Conservation (phyloP, 2,797 vertebrate genomes). For the Corythornis leucogaster region DNA sequence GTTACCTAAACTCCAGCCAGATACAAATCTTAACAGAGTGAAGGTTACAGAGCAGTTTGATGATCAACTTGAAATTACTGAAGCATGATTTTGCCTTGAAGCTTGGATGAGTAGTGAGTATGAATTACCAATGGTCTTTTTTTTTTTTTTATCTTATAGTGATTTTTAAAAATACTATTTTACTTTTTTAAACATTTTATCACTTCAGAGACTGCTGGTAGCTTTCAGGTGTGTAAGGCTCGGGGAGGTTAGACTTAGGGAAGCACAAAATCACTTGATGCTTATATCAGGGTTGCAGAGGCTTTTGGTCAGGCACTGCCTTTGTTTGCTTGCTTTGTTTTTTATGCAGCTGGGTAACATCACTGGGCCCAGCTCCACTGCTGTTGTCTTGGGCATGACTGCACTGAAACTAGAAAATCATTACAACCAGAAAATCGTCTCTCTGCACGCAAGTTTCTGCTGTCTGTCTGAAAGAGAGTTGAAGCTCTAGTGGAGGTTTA, state of each 20-base stretch:
- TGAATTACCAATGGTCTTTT: background rate
- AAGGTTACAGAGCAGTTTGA: background rate
- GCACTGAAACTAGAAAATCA: constrained; percentile 11
- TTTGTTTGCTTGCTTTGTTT: constrained; percentile 8
- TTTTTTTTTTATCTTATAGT: background rate
- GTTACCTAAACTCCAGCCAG: background rate
- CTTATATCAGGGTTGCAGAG: background rate
- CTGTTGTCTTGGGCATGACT: background rate
- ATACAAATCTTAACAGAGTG: background rate
- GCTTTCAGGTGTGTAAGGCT: background rate
- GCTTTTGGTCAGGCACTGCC: background rate
- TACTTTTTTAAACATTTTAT: background rate
- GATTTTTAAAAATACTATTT: background rate
- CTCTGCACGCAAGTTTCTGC: background rate
- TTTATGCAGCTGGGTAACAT: constrained; percentile 14
- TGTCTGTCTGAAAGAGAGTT: background rate
- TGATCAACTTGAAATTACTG: background rate
- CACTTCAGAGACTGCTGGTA: background rate
- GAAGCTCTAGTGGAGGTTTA: constrained; percentile 14
- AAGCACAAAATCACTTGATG: background rate
- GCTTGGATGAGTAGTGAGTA: background rate
- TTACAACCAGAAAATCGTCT: background rate
- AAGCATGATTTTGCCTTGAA: background rate
- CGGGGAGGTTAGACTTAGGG: background rate
- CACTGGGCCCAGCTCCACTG: background rate